Conservation (phyloP, 2,888 invertebrate genomes). For the Andrena trimmerana region DNA sequence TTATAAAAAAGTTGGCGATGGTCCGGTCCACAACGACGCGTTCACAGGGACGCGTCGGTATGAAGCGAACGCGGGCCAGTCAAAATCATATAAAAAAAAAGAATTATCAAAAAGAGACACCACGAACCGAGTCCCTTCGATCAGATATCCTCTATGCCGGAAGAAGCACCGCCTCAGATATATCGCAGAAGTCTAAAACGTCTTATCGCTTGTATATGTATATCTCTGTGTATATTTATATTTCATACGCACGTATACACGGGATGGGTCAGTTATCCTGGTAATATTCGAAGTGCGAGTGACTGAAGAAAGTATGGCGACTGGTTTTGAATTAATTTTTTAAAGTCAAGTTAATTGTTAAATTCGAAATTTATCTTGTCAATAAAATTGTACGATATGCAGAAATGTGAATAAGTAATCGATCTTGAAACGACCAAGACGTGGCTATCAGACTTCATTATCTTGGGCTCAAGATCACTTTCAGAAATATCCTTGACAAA, state of each 20-base stretch:
- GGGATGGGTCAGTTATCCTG: not conserved
- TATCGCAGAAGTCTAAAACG: slow-evolving; percentile 53
- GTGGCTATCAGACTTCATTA: too few relatives aligned
- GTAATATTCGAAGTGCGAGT: not conserved
- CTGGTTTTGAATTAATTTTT: not conserved
- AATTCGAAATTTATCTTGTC: too few relatives aligned
- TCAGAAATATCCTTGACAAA: too few relatives aligned
- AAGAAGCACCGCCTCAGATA: slow-evolving; percentile 31
- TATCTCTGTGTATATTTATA: slow-evolving; percentile 45
- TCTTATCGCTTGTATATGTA: slow-evolving; percentile 46
- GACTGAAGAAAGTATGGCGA: not conserved
- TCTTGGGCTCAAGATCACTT: too few relatives aligned
- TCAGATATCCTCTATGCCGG: slow-evolving; percentile 5
- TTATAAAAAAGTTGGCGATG: slow-evolving; percentile 37
- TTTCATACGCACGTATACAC: slow-evolving; percentile 16
- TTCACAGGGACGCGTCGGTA: not conserved
- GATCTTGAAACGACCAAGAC: too few relatives aligned
- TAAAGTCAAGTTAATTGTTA: not conserved
- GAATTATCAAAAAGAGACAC: slow-evolving; percentile 54
- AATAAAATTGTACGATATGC: too few relatives aligned
- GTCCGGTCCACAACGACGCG: not conserved
- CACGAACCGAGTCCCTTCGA: slow-evolving; percentile 31
- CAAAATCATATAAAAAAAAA: slow-evolving; percentile 51
- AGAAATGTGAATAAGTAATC: too few relatives aligned
- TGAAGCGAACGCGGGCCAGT: not conserved